Conservation (phyloP, 2,888 invertebrate genomes). For the Harmothoe impar region DNA sequence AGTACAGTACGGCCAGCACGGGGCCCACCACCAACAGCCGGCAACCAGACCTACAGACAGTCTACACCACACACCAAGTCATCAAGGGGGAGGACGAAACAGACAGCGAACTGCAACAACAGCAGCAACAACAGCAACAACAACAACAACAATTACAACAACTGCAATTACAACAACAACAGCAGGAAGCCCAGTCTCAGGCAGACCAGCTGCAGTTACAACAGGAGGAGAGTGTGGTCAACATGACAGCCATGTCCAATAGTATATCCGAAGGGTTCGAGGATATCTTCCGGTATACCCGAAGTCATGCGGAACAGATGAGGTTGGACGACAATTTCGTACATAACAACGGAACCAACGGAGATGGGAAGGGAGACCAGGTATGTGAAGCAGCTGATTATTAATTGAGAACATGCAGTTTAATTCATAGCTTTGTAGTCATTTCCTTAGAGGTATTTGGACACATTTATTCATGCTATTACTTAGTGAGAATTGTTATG, state of each 20-base stretch:
- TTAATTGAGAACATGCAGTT: too few relatives aligned
- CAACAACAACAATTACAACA: slow-evolving; percentile 69
- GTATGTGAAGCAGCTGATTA: too few relatives aligned
- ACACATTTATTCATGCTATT: too few relatives aligned
- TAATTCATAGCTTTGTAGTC: too few relatives aligned
- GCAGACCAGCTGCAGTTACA: slow-evolving; percentile 10
- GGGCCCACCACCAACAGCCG: not conserved
- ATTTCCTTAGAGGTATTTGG: too few relatives aligned
- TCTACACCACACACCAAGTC: slow-evolving; percentile 64
- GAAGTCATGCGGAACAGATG: slow-evolving; percentile 59
- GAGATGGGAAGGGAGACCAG: slow-evolving; percentile 64
- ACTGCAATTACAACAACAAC: not conserved
- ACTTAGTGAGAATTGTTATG: too few relatives aligned
- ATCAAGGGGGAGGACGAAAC: slow-evolving; percentile 63
- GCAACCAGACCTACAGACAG: slow-evolving; percentile 65
- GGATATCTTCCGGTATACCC: slow-evolving; percentile 63
- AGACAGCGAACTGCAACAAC: not conserved
- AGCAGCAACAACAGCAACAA: slow-evolving; percentile 47
- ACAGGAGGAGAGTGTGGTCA: slow-evolving; percentile 18
- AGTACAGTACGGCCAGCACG: not conserved
- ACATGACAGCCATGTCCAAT: slow-evolving; percentile 33
- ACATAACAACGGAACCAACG: slow-evolving; percentile 72
- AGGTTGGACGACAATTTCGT: slow-evolving; percentile 72
- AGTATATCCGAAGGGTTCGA: slow-evolving; percentile 64
- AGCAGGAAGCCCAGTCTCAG: not conserved